A percentile compares a stretch with the other conserved stretches of the same genome.
phyloP scores from a whole-genome alignment of 2,888 invertebrate species.

The Xestia c-nigrum region DNA sequence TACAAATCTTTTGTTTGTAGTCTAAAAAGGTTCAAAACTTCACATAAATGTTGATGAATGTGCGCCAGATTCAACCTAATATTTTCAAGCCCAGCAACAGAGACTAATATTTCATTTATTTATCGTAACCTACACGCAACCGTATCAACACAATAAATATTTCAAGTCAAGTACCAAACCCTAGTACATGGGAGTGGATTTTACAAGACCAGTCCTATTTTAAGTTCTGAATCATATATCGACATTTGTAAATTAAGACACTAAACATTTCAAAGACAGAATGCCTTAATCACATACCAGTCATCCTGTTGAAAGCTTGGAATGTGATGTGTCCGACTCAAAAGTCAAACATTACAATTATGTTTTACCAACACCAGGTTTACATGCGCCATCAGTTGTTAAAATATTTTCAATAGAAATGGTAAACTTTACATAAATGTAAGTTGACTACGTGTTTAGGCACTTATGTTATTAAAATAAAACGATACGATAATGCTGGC shows the following conservation, averaged over 20 bases:
- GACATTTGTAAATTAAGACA: conserved; percentile 23
- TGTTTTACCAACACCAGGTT: neutral
- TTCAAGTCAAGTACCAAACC: conserved; percentile 17
- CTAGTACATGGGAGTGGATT: no score
- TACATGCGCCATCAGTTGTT: neutral
- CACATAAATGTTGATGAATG: conserved; percentile 1
- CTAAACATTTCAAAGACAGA: conserved; percentile 34
- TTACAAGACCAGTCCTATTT: conserved; percentile 28
- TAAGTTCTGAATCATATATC: conserved; percentile 42
- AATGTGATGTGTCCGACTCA: conserved; percentile 15
- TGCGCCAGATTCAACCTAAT: conserved; percentile 20
- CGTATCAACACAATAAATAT: conserved; percentile 40
- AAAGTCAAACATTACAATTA: conserved; percentile 15
- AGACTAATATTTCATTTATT: conserved; percentile 29
- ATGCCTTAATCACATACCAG: conserved; percentile 31
- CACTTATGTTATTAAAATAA: conserved; percentile 36
- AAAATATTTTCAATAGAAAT: neutral
- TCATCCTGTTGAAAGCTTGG: conserved; percentile 25
- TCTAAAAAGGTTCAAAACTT: neutral
- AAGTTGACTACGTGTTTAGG: conserved; percentile 1
- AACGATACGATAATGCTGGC: conserved; percentile 29
- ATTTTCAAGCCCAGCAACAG: conserved; percentile 22
- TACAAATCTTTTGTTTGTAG: neutral
- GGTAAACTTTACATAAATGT: neutral
- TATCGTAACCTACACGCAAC: conserved; percentile 26